Evolutionary conservation across 2,113 vertebrate genomes (phyloP).

Genomic region (Anarrhichthys ocellatus): DNA sequence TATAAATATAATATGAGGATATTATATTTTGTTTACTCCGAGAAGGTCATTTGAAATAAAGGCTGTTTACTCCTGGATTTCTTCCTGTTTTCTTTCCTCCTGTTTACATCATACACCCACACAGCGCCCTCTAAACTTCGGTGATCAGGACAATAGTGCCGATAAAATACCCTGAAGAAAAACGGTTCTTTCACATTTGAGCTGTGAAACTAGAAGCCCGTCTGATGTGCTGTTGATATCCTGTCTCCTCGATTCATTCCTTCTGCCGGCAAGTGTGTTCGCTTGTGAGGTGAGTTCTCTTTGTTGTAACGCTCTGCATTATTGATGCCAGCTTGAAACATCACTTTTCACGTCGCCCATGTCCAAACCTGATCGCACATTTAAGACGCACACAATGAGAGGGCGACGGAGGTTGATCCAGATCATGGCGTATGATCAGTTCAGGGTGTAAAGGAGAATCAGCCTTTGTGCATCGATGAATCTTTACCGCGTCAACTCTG

Average conservation of each 20-base stretch:
- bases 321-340: constrained; percentile 53
- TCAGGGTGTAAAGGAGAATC: constrained; percentile 16
- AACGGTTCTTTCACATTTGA: not conserved
- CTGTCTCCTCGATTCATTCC: not conserved
- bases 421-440: not conserved
- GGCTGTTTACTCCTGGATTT: constrained; percentile 59
- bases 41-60: constrained; percentile 77
- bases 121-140: not conserved
- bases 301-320: constrained; percentile 48
- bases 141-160: constrained; percentile 3
- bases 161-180: not conserved
- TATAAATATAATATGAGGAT: too few species aligned
- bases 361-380: constrained; percentile 21
- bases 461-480: constrained; percentile 27
- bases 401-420: not conserved
- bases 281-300: constrained; percentile 23
- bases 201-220: not conserved
- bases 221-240: constrained; percentile 14
- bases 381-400: not conserved
- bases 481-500: constrained; percentile 14
- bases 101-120: constrained; percentile 28
- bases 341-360: not conserved
- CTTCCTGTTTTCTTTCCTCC: constrained; percentile 34
- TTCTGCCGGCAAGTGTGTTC: constrained; percentile 5
- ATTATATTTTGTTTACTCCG: constrained; percentile 44